Evolutionary conservation across 2,888 invertebrate genomes (phyloP).

Genomic region (Drosophila limbata): DNA sequence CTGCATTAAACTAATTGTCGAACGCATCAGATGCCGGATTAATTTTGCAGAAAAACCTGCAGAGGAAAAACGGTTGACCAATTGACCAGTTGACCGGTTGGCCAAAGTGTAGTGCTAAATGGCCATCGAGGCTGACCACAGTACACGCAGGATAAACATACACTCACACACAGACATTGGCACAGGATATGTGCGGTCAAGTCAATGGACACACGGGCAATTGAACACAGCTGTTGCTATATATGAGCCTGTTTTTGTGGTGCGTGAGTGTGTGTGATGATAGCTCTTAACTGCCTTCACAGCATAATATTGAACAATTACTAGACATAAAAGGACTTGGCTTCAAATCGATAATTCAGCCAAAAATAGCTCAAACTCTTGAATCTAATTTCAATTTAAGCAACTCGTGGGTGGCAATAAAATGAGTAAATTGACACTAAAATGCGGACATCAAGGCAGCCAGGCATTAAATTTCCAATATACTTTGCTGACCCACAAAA

Average conservation of each 20-base stretch:
- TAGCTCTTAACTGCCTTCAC: slow-evolving; percentile 34
- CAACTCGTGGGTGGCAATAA: slow-evolving; percentile 30
- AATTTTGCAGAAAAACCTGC: slow-evolving; percentile 76
- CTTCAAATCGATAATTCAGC: slow-evolving; percentile 58
- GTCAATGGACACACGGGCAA: slow-evolving; percentile 72
- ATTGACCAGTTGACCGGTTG: slow-evolving; percentile 41
- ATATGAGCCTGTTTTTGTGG: neutral
- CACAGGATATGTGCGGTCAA: slow-evolving; percentile 49
- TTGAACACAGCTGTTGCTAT: slow-evolving; percentile 72
- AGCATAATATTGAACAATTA: slow-evolving; percentile 60
- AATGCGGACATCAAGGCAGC: slow-evolving; percentile 23
- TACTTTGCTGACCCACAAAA: slow-evolving; percentile 21
- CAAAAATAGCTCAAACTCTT: slow-evolving; percentile 52
- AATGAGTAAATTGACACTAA: slow-evolving; percentile 54
- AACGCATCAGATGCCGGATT: slow-evolving; percentile 59
- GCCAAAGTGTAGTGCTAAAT: slow-evolving; percentile 31
- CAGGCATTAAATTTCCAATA: slow-evolving; percentile 49
- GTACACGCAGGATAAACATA: slow-evolving; percentile 43
- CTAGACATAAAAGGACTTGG: slow-evolving; percentile 39
- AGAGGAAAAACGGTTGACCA: slow-evolving; percentile 36
- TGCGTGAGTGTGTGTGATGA: slow-evolving; percentile 32
- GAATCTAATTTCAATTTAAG: slow-evolving; percentile 63
- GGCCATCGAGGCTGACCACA: slow-evolving; percentile 58
- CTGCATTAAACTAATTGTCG: slow-evolving; percentile 61
- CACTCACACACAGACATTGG: slow-evolving; percentile 27